Evolutionary conservation across 2,113 vertebrate genomes (phyloP), one percentile per base, ranked within the genome.

Genomic region (Aldabrachelys gigantea): DNA sequence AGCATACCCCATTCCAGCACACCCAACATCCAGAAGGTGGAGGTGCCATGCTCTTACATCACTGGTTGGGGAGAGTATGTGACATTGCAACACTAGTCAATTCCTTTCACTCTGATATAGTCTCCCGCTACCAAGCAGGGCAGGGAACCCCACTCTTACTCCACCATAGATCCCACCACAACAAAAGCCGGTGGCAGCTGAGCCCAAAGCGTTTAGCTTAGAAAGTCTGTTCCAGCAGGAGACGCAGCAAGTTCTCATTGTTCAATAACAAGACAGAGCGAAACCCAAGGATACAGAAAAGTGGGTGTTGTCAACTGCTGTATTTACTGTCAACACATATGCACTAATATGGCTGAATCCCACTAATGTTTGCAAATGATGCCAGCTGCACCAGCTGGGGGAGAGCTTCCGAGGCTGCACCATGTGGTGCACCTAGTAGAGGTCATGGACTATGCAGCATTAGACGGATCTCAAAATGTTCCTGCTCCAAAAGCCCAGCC

Each of bases 271-370:
- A 22, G 72, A 44, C 5, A 76, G 72, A 44, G 81, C 87, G 80
- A 75, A 80, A 52, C 41, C 25, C 56, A 57, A 0, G 1, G 11
- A 65, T 69, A 41, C 29, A 86, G 52, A 47, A 82, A 69, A 52
- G 78, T 5, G 1, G 76, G 50, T 82, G 41, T 38, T 17, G 41
- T 80, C 91, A 93, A 86, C 84, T 78, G 50, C 75, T 2, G 0
- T 91, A 6, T 90, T 95, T 93, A 83, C 88, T 88, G 92, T 89
- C 93, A 92, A 82, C 85, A 84, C 57, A 29, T 35, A 29, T 22
- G 78, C n/a, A 87, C 80, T 75, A 54, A 91, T 76, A 82, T 44
- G 82, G 78, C 72, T 81, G 27, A 41, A 78, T 59, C 53, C 27
- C 76, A 80, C 49, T 13, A 52, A 69, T 53, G 88, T 89, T 85